A percentile compares a stretch with the other conserved stretches of the same genome.
phyloP scores from a whole-genome alignment of 2,113 vertebrate genomes.

The Mesembrinibis cayennensis region DNA sequence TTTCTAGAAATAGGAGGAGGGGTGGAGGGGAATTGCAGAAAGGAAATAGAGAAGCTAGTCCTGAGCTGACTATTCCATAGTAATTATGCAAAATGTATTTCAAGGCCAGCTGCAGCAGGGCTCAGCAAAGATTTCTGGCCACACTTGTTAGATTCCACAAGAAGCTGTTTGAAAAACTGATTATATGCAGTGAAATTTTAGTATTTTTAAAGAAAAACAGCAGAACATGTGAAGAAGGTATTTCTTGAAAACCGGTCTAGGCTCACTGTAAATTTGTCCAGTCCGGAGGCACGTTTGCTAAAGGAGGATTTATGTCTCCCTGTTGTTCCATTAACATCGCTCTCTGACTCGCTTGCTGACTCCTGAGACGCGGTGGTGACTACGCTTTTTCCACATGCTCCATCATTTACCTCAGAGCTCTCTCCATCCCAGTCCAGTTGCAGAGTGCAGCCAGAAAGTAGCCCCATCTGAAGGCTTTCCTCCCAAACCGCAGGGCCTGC shows the following conservation, averaged over 20 bases:
- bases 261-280: not conserved
- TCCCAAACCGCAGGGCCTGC: not conserved
- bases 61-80: not conserved
- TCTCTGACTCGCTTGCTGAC: slow-evolving; percentile 17
- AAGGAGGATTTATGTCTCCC: slow-evolving; percentile 17
- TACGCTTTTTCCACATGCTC: not conserved
- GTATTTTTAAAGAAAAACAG: not conserved
- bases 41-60: not conserved
- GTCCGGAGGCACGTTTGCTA: not conserved
- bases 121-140: not conserved
- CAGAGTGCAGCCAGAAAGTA: not conserved
- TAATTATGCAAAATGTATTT: slow-evolving; percentile 29
- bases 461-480: not conserved
- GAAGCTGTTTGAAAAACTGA: not conserved
- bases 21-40: not conserved
- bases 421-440: not conserved
- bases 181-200: not conserved
- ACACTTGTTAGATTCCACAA: not conserved
- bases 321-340: not conserved
- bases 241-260: not conserved
- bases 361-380: not conserved
- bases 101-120: not conserved
- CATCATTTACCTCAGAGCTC: not conserved
- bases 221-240: not conserved
- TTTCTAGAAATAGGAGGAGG: slow-evolving; percentile 19